Conservation (phyloP, 2,888 invertebrate species). For the Therioaphis trifolii region DNA sequence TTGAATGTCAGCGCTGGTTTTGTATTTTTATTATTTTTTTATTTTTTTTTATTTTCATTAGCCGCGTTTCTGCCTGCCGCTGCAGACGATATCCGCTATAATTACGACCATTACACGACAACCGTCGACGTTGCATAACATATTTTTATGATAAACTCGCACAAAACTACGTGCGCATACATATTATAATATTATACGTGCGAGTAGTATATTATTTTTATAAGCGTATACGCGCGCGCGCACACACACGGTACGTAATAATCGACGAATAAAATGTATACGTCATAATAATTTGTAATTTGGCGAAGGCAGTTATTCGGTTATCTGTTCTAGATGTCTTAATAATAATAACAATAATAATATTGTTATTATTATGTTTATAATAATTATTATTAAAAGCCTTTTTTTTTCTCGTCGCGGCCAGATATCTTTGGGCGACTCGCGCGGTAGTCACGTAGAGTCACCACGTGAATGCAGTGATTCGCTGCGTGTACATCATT, state of each 20-base stretch:
- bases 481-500: background rate
- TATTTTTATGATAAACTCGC: background rate
- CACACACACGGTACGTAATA: background rate
- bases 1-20: conserved; percentile 1
- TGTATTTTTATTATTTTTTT: background rate
- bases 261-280: background rate
- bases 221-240: background rate
- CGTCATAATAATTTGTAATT: background rate
- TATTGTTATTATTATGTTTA: too few species aligned
- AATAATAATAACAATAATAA: too few species aligned
- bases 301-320: background rate
- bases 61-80: background rate
- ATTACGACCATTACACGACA: background rate
- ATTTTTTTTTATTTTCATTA: background rate
- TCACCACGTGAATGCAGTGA: background rate
- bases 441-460: background rate
- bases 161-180: background rate
- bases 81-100: background rate
- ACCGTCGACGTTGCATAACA: conserved; percentile 1
- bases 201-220: too few species aligned
- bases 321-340: too few species aligned
- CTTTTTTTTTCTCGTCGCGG: too few species aligned
- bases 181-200: background rate
- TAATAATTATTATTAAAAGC: too few species aligned
- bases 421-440: background rate